A percentile compares a stretch with the other conserved stretches of the same genome.
phyloP scores from a whole-genome alignment of 1,140 invertebrate genomes.

The Drosophila albomicans region DNA sequence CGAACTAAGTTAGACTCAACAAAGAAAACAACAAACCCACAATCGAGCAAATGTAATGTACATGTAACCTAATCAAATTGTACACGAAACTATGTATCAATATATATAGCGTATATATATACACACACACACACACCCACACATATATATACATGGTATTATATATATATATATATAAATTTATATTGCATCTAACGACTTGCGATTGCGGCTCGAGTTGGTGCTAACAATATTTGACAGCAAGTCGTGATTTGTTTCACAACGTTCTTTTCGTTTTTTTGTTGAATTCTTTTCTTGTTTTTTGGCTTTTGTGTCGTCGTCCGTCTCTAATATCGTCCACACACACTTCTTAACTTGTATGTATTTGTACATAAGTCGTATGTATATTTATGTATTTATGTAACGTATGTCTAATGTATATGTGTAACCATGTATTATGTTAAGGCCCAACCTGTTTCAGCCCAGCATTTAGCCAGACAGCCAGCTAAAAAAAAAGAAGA shows the following conservation, averaged over 20 bases:
- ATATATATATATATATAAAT: neutral
- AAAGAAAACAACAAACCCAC: neutral
- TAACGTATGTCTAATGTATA: slow-evolving; percentile 6
- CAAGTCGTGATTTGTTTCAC: neutral
- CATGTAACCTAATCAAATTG: slow-evolving; percentile 20
- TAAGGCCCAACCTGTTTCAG: slow-evolving; percentile 15
- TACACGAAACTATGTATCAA: slow-evolving; percentile 18
- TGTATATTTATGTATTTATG: slow-evolving; percentile 24
- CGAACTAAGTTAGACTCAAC: slow-evolving; percentile 8
- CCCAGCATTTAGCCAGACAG: slow-evolving; percentile 24
- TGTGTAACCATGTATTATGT: slow-evolving; percentile 4
- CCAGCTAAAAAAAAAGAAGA: neutral
- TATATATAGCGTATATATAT: slow-evolving; percentile 7
- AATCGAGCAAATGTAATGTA: slow-evolving; percentile 11
- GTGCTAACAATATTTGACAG: neutral
- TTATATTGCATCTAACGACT: neutral
- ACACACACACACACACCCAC: slow-evolving; percentile 1
- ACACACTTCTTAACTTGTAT: slow-evolving; percentile 10
- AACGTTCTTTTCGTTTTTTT: neutral
- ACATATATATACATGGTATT: slow-evolving; percentile 33
- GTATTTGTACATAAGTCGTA: slow-evolving; percentile 6
- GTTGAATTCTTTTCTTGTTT: too few species aligned
- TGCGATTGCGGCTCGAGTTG: neutral
- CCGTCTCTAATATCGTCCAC: slow-evolving; percentile 6
- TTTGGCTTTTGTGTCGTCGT: slow-evolving; percentile 3